phyloP scores from a whole-genome alignment of 2,113 vertebrate genomes.

The Vimba vimba region DNA sequence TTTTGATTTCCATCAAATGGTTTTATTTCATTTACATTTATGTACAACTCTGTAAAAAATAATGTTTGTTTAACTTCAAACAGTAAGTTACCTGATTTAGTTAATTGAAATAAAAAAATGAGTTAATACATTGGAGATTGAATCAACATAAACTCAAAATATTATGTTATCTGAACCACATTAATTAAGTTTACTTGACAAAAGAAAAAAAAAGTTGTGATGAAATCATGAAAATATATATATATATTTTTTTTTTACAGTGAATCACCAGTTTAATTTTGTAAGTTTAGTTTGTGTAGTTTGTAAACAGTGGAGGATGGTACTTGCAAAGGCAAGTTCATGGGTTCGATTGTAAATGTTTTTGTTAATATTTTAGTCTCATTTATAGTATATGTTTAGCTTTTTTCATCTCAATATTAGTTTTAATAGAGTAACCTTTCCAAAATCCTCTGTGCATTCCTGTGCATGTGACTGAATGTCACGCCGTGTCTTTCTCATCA shows the following conservation, averaged over 20 bases:
- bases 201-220: no score
- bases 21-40: background rate
- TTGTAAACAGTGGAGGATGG: background rate
- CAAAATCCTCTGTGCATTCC: background rate
- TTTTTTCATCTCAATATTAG: background rate
- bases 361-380: background rate
- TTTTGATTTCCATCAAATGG: background rate
- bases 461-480: conserved; percentile 9
- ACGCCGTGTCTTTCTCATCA: background rate
- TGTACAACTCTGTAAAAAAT: no score
- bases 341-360: background rate
- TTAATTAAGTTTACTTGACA: no score
- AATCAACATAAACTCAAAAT: no score
- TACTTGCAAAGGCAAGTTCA: background rate
- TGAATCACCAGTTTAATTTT: no score
- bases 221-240: no score
- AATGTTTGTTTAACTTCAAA: no score
- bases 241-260: no score
- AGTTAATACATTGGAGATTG: no score
- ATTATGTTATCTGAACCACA: no score
- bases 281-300: background rate
- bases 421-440: background rate
- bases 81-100: no score
- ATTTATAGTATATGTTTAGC: background rate
- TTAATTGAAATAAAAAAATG: no score